Conservation (phyloP, 2,888 invertebrate genomes). For the Cyclophora punctaria region DNA sequence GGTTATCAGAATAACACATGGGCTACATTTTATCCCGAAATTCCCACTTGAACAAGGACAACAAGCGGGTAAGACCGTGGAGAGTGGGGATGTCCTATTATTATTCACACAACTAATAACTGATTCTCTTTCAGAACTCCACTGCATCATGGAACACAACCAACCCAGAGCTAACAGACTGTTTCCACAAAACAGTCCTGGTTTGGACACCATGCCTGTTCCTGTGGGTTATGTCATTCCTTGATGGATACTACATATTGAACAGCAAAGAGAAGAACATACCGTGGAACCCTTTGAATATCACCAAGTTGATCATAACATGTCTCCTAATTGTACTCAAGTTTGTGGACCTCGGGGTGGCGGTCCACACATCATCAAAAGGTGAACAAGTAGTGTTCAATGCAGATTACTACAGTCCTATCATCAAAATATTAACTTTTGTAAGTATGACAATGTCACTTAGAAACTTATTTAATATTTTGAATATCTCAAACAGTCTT, state of each 20-base stretch:
- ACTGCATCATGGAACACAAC: constrained; percentile 86
- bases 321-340: constrained; percentile 78
- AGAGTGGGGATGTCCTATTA: no score
- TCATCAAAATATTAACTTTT: constrained; percentile 85
- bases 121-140: constrained; percentile 78
- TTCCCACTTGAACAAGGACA: no score
- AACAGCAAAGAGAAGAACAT: constrained; percentile 85
- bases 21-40: neutral
- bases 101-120: constrained; percentile 3
- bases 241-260: constrained; percentile 85
- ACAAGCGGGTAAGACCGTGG: no score
- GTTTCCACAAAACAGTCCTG: constrained; percentile 93
- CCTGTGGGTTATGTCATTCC: constrained; percentile 83
- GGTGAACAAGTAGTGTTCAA: constrained; percentile 71
- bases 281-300: constrained; percentile 84
- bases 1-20: neutral
- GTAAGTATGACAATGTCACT: constrained; percentile 77
- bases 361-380: constrained; percentile 72
- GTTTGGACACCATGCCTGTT: constrained; percentile 92
- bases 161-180: constrained; percentile 89
- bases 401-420: constrained; percentile 85
- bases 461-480: no score
- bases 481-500: no score
- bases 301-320: constrained; percentile 80
- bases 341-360: constrained; percentile 79